Base-by-base conservation (phyloP, 2,113 vertebrate species). In the Caloenas nicobarica region DNA sequence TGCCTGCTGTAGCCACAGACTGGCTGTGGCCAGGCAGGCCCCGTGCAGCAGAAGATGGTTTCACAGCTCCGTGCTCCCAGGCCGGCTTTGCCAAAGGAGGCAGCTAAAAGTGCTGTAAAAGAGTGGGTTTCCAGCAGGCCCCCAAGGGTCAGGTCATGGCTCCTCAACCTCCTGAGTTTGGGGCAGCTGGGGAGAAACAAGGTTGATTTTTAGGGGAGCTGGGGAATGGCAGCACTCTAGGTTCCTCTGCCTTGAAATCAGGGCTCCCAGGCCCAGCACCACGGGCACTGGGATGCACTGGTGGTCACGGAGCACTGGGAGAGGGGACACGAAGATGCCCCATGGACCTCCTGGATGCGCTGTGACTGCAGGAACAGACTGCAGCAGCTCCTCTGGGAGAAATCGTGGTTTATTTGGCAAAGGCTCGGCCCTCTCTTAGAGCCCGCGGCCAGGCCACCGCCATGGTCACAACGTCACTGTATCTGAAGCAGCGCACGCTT, bases 281-380 rank as follows among this genome's bases (percentile, higher is more conserved):
- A 5, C 0, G 0, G 25, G 40, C 24, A 8, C 51, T 28, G 53
- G 57, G 58, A 36, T 5, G 16, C 0, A 1, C 38, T 62, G 76
- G 81, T 1, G 3, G 14, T 24, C 14, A 6, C 0, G 0, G 48
- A 10, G 26, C n/a, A 81, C 25, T 0, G 0, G n/a, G 54, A 70
- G 4, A 40, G 2, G 46, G 19, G 56, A 8, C 0, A 1, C 16
- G 16, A 34, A 65, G 62, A 16, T 73, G 19, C 18, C 53, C 36
- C 2, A 2, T 1, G 54, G 42, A 40, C 8, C 22, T 28, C 10
- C 53, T 11, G 57, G 7, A 17, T 26, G 26, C 0, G 0, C 50
- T 28, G 33, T 1, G 3, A 48, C 60, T 48, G n/a, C 2, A 0
- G 64, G 79, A 46, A 26, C 57, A n/a, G 38, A 3, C 44, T 44